Percentiles rank a stretch among this genome's conserved stretches.
Evolutionary conservation across 2,113 vertebrate species (phyloP).

Genomic region (Microcebus griseorufus): DNA sequence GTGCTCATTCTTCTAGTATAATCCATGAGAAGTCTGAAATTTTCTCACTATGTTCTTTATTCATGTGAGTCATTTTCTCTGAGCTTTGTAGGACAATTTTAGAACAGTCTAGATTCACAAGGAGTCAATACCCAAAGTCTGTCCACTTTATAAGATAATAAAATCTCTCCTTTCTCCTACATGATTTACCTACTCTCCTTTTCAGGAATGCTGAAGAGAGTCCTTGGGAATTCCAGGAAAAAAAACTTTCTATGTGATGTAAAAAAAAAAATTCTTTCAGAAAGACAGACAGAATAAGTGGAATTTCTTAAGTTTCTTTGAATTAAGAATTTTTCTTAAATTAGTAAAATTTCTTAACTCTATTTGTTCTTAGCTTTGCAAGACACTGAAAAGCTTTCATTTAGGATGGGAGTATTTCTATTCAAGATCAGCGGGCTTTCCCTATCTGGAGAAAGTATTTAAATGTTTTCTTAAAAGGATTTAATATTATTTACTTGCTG

Average conservation of each 20-base stretch:
- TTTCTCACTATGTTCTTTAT: not conserved
- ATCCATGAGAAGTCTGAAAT: not conserved
- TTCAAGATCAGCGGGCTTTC: too few species aligned
- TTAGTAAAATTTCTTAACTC: too few species aligned
- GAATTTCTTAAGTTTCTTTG: not conserved
- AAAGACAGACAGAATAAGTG: not conserved
- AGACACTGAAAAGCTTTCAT: too few species aligned
- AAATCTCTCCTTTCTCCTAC: not conserved
- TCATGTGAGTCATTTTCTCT: not conserved
- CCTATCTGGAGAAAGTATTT: too few species aligned
- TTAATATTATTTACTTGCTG: too few species aligned
- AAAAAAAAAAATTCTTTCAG: not conserved
- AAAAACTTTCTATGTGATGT: not conserved
- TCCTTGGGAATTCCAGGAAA: not conserved
- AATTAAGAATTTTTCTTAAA: not conserved
- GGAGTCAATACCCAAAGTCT: not conserved
- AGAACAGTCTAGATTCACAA: not conserved
- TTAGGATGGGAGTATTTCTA: too few species aligned
- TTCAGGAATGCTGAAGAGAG: not conserved
- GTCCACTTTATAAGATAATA: not conserved
- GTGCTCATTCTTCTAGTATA: not conserved
- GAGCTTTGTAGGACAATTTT: not conserved
- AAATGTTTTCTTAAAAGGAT: too few species aligned
- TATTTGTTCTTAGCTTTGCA: too few species aligned
- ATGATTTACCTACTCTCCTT: not conserved